Percentiles rank a stretch among this genome's conserved stretches.
Evolutionary conservation across 2,888 invertebrate genomes (phyloP).

Genomic region (Drosophila planitibia): DNA sequence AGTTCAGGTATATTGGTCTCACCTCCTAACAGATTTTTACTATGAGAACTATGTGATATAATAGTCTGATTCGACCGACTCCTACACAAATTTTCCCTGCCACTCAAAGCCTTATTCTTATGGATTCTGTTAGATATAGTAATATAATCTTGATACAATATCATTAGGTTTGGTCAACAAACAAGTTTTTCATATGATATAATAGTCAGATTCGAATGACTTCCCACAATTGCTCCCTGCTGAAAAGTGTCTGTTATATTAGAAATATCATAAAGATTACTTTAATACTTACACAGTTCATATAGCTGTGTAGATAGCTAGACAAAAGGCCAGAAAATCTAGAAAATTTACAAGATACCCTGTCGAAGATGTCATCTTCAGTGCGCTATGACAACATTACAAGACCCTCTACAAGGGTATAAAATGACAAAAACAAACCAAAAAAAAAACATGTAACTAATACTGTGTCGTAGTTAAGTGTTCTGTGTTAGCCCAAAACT

Average conservation of each 20-base stretch:
- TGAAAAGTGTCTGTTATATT: neutral
- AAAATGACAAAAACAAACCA: neutral
- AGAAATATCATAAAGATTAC: neutral
- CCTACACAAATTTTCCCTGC: neutral
- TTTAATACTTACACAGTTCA: neutral
- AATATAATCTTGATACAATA: neutral
- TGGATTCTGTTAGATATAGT: neutral
- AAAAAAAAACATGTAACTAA: slow-evolving; percentile 20
- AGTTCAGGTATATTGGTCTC: too few species aligned
- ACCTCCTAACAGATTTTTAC: neutral
- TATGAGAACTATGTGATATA: neutral
- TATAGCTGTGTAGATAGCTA: neutral
- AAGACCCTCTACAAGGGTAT: neutral
- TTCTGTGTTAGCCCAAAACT: slow-evolving; percentile 56
- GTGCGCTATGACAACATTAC: neutral
- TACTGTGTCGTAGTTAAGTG: slow-evolving; percentile 7
- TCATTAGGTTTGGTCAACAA: neutral
- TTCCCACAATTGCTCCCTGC: too few species aligned
- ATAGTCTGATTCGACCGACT: neutral
- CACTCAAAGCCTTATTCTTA: neutral
- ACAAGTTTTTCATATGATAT: neutral
- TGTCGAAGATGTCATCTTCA: neutral
- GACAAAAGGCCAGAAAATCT: neutral
- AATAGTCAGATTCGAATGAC: neutral
- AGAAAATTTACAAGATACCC: neutral